Percentiles rank a stretch among this genome's conserved stretches.
phyloP scores from a whole-genome alignment of 2,797 vertebrate species.

The Atherinosoma microstoma region DNA sequence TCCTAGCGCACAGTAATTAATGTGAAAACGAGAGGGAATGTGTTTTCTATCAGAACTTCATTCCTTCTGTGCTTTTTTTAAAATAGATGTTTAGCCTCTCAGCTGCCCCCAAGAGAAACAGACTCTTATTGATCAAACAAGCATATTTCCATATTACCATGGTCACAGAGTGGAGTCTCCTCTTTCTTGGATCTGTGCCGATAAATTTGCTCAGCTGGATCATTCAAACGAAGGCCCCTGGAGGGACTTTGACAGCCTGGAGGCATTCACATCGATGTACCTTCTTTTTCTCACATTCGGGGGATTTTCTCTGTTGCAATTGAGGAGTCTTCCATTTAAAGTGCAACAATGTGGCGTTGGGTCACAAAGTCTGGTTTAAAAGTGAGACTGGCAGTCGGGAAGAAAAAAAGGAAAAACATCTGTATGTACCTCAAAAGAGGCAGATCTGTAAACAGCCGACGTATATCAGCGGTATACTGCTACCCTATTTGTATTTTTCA shows the following conservation, averaged over 20 bases:
- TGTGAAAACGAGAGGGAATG: conserved; percentile 51
- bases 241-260: conserved; percentile 55
- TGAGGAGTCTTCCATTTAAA: conserved; percentile 46
- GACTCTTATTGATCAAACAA: conserved; percentile 67
- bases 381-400: conserved; percentile 30
- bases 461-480: conserved; percentile 41
- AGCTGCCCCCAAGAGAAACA: conserved; percentile 37
- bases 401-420: conserved; percentile 13
- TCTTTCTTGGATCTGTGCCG: conserved; percentile 35
- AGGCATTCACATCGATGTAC: conserved; percentile 57
- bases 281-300: conserved; percentile 35
- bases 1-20: conserved; percentile 65
- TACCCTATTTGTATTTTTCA: conserved; percentile 69
- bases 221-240: conserved; percentile 46
- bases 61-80: conserved; percentile 26
- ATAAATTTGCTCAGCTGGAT: conserved; percentile 61
- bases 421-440: conserved; percentile 2
- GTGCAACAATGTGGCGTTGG: conserved; percentile 1
- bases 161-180: conserved; percentile 37
- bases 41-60: conserved; percentile 47
- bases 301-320: conserved; percentile 28
- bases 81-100: conserved; percentile 41
- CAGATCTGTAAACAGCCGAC: conserved; percentile 39
- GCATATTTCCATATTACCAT: conserved; percentile 64
- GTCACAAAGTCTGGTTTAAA: conserved; percentile 30